Evolutionary conservation across 2,113 vertebrate species (phyloP).

Genomic region (Nansenia antarctica): DNA sequence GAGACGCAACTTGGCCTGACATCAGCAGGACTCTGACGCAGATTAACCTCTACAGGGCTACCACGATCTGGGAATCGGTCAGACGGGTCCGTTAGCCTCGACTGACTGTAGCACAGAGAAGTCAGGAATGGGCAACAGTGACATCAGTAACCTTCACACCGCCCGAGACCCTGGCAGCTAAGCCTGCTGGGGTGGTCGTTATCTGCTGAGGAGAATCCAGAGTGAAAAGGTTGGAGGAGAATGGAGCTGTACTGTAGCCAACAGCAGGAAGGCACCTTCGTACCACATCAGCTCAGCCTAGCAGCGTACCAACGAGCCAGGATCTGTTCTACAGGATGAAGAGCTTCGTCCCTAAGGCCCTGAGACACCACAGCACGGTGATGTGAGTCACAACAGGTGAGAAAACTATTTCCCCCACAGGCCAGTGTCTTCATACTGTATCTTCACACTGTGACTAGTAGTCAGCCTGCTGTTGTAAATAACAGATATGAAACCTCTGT

Average conservation of each 20-base stretch:
- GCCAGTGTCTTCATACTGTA: background rate
- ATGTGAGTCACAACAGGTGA: background rate
- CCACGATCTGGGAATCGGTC: background rate
- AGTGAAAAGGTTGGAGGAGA: conserved; percentile 20
- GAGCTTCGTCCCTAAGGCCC: background rate
- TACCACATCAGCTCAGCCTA: background rate
- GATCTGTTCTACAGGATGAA: too few relatives aligned
- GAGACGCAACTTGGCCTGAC: background rate
- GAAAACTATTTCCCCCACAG: background rate
- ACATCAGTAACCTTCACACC: too few relatives aligned
- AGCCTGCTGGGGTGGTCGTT: too few relatives aligned
- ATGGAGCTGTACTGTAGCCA: background rate
- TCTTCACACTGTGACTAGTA: background rate
- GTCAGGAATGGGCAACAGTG: background rate
- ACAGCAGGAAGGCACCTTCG: conserved; percentile 9
- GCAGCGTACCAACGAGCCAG: background rate
- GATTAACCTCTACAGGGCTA: background rate
- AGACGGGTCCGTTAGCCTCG: background rate
- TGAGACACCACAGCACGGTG: background rate
- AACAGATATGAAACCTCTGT: background rate
- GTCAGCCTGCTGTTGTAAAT: background rate
- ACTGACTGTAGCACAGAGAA: background rate
- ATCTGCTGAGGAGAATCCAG: conserved; percentile 1
- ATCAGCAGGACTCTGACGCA: background rate
- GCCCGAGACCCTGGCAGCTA: too few relatives aligned